A percentile compares a stretch with the other conserved stretches of the same genome.
Conservation (phyloP, 2,888 invertebrate genomes). For the Temnothorax rugatulus region DNA sequence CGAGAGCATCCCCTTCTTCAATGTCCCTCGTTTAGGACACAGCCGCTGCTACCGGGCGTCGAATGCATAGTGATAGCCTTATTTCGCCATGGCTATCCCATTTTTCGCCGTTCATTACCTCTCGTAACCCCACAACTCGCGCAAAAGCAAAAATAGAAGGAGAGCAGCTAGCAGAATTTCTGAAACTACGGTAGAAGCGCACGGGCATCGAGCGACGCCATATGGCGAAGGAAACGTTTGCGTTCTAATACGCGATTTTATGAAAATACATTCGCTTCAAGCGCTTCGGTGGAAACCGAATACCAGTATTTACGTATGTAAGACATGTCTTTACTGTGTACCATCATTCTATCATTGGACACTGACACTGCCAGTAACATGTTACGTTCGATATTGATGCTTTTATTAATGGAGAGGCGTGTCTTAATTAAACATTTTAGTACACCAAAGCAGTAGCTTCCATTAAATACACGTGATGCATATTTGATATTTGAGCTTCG, state of each 20-base stretch:
- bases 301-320: constrained; percentile 9
- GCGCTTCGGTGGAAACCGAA: neutral
- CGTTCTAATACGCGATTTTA: constrained; percentile 42
- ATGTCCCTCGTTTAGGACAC: constrained; percentile 46
- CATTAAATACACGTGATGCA: neutral
- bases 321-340: neutral
- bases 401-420: neutral
- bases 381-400: neutral
- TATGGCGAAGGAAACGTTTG: constrained; percentile 45
- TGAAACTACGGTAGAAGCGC: constrained; percentile 23
- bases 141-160: constrained; percentile 50
- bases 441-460: neutral
- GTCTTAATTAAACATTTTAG: constrained; percentile 7
- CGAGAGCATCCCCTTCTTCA: constrained; percentile 41
- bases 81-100: constrained; percentile 69
- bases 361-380: neutral
- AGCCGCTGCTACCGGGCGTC: constrained; percentile 64
- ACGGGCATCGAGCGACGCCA: constrained; percentile 45
- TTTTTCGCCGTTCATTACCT: constrained; percentile 62
- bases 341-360: neutral
- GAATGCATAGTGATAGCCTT: constrained; percentile 82
- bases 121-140: constrained; percentile 25
- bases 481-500: constrained; percentile 1
- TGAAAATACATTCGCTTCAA: constrained; percentile 12
- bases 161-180: constrained; percentile 30